phyloP scores from a whole-genome alignment of 1,140 invertebrate genomes.

The Teleopsis dalmanni region DNA sequence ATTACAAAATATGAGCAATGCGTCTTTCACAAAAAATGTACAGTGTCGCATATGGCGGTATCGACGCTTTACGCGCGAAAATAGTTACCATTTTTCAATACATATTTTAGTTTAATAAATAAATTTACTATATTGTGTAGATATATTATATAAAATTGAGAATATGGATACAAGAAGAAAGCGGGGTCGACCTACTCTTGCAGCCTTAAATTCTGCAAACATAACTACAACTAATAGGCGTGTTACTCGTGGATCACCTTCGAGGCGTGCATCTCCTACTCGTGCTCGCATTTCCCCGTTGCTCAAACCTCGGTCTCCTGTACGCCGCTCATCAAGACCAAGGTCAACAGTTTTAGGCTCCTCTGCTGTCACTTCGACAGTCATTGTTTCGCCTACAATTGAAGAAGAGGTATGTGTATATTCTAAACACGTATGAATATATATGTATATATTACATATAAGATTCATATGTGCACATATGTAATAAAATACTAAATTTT shows the following conservation, averaged over 20 bases:
- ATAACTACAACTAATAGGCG: slow-evolving; percentile 6
- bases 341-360: slow-evolving; percentile 18
- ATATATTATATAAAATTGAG: too few relatives aligned
- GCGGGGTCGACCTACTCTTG: slow-evolving; percentile 15
- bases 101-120: too few relatives aligned
- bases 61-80: too few relatives aligned
- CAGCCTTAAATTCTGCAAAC: slow-evolving; percentile 17
- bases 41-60: too few relatives aligned
- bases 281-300: slow-evolving; percentile 15
- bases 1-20: too few relatives aligned
- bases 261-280: slow-evolving; percentile 25
- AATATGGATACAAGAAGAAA: too few relatives aligned
- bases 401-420: slow-evolving; percentile 1
- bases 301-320: slow-evolving; percentile 26
- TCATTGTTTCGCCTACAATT: too few relatives aligned
- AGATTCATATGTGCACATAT: background rate
- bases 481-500: too few relatives aligned
- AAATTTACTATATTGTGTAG: too few relatives aligned
- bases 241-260: slow-evolving; percentile 2
- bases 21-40: too few relatives aligned
- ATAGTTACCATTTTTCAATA: too few relatives aligned
- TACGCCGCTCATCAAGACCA: slow-evolving; percentile 31
- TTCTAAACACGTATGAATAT: background rate
- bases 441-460: background rate
- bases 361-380: too few relatives aligned